Conservation (phyloP, 2,888 invertebrate species). For the Alloplasta piceator region DNA sequence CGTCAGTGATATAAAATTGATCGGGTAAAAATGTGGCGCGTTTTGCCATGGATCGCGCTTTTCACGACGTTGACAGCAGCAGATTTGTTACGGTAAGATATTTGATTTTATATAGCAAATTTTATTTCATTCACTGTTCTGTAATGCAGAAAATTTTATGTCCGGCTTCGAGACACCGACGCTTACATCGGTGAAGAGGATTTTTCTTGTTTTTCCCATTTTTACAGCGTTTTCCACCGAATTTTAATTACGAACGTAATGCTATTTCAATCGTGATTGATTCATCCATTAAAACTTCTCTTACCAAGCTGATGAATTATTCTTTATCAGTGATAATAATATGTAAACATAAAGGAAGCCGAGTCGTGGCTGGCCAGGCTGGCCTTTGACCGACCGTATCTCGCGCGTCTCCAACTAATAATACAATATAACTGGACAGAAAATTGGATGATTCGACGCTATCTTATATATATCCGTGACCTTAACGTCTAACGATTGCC, state of each 20-base stretch:
- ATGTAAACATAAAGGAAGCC: conserved; percentile 6
- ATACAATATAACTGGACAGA: not conserved
- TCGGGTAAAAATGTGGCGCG: conserved; percentile 68
- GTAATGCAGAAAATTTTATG: no score
- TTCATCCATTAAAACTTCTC: not conserved
- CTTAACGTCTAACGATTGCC: conserved; percentile 10
- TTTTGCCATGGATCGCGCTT: conserved; percentile 66
- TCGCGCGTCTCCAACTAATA: not conserved
- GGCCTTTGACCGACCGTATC: conserved; percentile 33
- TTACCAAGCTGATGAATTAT: conserved; percentile 15
- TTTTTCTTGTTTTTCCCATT: no score
- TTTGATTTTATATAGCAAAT: not conserved
- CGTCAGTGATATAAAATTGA: not conserved
- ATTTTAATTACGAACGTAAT: not conserved
- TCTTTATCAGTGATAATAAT: not conserved
- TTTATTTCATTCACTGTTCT: conserved; percentile 28
- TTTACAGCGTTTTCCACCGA: not conserved
- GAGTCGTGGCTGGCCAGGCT: not conserved
- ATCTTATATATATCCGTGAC: conserved; percentile 1
- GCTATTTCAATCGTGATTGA: not conserved
- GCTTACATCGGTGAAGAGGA: no score
- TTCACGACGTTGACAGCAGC: conserved; percentile 66
- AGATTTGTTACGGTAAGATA: conserved; percentile 69
- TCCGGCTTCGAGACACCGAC: no score
- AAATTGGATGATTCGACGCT: not conserved